Evolutionary conservation across 2,888 invertebrate species (phyloP).

Genomic region (Eledone cirrhosa): DNA sequence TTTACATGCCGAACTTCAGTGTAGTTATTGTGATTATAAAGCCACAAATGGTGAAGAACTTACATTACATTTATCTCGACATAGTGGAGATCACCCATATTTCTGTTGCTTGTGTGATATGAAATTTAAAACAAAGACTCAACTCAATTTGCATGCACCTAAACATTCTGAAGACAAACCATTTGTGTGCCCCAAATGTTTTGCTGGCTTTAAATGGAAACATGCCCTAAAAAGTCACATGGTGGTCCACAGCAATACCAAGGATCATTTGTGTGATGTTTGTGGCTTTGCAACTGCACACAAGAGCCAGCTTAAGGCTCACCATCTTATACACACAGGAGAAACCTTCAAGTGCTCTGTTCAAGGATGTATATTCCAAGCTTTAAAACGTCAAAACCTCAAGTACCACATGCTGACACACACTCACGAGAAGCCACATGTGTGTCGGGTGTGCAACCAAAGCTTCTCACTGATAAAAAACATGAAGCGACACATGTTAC

Average conservation of each 20-base stretch:
- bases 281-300: slow-evolving; percentile 73
- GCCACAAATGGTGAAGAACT: slow-evolving; percentile 56
- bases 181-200: slow-evolving; percentile 70
- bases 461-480: slow-evolving; percentile 72
- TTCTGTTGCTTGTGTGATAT: slow-evolving; percentile 70
- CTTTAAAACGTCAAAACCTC: slow-evolving; percentile 71
- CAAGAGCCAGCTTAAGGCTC: slow-evolving; percentile 71
- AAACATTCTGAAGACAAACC: slow-evolving; percentile 71
- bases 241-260: slow-evolving; percentile 69
- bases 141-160: slow-evolving; percentile 70
- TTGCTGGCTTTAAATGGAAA: slow-evolving; percentile 72
- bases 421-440: slow-evolving; percentile 71
- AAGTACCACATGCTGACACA: slow-evolving; percentile 71
- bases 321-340: slow-evolving; percentile 70
- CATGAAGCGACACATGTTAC: slow-evolving; percentile 66
- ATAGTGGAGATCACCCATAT: slow-evolving; percentile 69
- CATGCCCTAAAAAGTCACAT: slow-evolving; percentile 70
- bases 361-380: slow-evolving; percentile 67
- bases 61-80: slow-evolving; percentile 66
- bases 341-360: slow-evolving; percentile 69
- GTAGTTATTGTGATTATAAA: slow-evolving; percentile 65
- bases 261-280: slow-evolving; percentile 71
- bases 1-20: slow-evolving; percentile 55
- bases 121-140: slow-evolving; percentile 70
- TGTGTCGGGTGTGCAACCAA: slow-evolving; percentile 72